A percentile compares a stretch with the other conserved stretches of the same genome.
phyloP scores from a whole-genome alignment of 2,888 invertebrate species.

The Tanytarsus gracilentus region DNA sequence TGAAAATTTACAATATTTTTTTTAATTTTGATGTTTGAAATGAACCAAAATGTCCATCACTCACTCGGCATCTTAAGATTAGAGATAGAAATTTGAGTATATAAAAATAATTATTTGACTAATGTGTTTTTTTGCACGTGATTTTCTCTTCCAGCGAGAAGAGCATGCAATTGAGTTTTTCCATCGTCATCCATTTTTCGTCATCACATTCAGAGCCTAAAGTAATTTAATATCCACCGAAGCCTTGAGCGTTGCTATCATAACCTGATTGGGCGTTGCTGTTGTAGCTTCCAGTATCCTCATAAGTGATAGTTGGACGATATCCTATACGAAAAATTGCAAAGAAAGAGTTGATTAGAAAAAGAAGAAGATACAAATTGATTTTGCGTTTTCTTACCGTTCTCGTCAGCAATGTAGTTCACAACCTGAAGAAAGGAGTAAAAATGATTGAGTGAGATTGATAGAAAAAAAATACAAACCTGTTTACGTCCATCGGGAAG shows the following conservation, averaged over 20 bases:
- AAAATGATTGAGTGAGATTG: not conserved
- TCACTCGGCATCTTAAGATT: too few relatives aligned
- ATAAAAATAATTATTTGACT: not conserved
- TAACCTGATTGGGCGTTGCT: conserved; percentile 31
- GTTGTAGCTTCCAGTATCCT: conserved; percentile 46
- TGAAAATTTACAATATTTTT: too few relatives aligned
- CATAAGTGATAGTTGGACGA: conserved; percentile 58
- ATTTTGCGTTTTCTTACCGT: conserved; percentile 40
- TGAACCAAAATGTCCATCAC: too few relatives aligned
- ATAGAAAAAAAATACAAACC: conserved; percentile 35
- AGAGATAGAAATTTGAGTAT: too few relatives aligned
- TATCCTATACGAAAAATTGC: conserved; percentile 37
- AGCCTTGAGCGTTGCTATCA: conserved; percentile 31
- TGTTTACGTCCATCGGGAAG: conserved; percentile 61
- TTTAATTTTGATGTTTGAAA: too few relatives aligned
- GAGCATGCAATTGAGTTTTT: too few relatives aligned
- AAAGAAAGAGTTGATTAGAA: not conserved
- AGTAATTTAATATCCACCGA: conserved; percentile 30
- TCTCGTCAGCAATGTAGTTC: conserved; percentile 58
- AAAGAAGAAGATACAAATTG: too few relatives aligned
- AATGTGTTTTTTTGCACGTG: too few relatives aligned
- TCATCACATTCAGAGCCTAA: not conserved
- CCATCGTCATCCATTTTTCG: too few relatives aligned
- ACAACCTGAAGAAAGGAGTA: conserved; percentile 47
- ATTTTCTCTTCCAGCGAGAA: too few relatives aligned